phyloP scores from a whole-genome alignment of 2,113 vertebrate genomes.

The Mola mola region DNA sequence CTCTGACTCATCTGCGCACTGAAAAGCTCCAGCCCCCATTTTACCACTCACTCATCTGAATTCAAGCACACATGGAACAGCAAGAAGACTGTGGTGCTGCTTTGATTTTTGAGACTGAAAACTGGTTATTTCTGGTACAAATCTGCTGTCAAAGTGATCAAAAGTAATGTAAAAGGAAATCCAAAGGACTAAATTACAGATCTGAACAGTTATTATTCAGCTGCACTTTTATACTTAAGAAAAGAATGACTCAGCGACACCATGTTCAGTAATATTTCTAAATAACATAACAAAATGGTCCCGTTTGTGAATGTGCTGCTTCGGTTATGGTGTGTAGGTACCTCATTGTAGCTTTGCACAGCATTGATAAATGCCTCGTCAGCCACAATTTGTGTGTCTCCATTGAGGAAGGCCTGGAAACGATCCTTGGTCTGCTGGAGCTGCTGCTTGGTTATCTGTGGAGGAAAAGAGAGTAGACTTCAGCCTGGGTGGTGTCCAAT shows the following conservation, averaged over 20 bases:
- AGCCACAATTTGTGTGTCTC: slow-evolving; percentile 98
- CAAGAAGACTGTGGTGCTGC: slow-evolving; percentile 3
- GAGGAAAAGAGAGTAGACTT: slow-evolving; percentile 64
- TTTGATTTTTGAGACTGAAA: slow-evolving; percentile 14
- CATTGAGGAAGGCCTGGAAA: slow-evolving; percentile 98
- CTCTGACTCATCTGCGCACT: slow-evolving; percentile 73
- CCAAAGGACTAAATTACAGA: neutral
- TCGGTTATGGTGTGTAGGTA: slow-evolving; percentile 67
- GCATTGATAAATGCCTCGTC: slow-evolving; percentile 99
- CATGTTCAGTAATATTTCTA: too few relatives aligned
- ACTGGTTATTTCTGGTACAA: neutral
- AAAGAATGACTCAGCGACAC: too few relatives aligned
- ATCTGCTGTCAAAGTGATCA: too few relatives aligned
- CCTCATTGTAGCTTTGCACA: slow-evolving; percentile 98
- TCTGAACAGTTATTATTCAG: neutral
- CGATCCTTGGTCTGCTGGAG: slow-evolving; percentile 97
- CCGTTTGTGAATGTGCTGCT: slow-evolving; percentile 17
- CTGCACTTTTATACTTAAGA: slow-evolving; percentile 6
- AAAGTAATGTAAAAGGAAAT: too few relatives aligned
- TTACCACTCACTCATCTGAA: slow-evolving; percentile 53
- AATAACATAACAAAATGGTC: slow-evolving; percentile 21
- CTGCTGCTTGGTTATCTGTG: slow-evolving; percentile 97
- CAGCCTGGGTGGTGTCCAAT: too few relatives aligned
- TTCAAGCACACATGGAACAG: slow-evolving; percentile 45
- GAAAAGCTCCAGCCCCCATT: slow-evolving; percentile 72